Base-by-base conservation (phyloP, 2,888 invertebrate genomes). In the Therioaphis trifolii region DNA sequence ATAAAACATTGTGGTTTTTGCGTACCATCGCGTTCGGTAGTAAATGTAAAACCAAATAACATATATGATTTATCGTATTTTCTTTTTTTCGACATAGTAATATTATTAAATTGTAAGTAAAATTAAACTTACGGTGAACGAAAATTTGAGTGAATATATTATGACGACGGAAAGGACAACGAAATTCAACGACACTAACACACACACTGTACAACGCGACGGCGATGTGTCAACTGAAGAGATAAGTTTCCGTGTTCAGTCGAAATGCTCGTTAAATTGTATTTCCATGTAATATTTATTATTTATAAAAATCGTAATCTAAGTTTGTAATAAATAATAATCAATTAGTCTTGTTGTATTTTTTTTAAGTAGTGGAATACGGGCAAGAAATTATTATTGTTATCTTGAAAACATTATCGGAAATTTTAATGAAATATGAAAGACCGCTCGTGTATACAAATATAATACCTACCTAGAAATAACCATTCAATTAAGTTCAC, bases 21-120 rank as follows among this genome's bases (percentile, higher is more conserved):
- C n/a, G n/a, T n/a, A n/a, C n/a, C n/a, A n/a, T n/a, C n/a, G n/a
- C n/a, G n/a, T n/a, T n/a, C n/a, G 12, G 58, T 58, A 24, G 11
- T 58, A 58, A 58, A 58, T 58, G 58, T 58, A 12, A 58, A 58
- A 58, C 24, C 58, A 58, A 24, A 58, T 24, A 21, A 58, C 24
- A 7, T 24, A 58, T 24, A 58, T 58, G 24, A 11, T 12, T 24
- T 12, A 24, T 58, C 24, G 24, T 58, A 24, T 24, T 24, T 58
- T 58, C 12, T 58, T 58, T 58, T 11, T 58, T 58, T 58, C 9
- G n/a, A n/a, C n/a, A n/a, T n/a, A n/a, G n/a, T n/a, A n/a, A n/a
- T n/a, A n/a, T n/a, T n/a, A n/a, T 24, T 1, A 58, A 1, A 58
- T 58, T 58, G 2, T 58, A 1, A 58, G 2, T 24, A 58, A 24